Evolutionary conservation across 2,888 invertebrate genomes (phyloP), one percentile per base, ranked within the genome.

Genomic region (Iphiclides podalirius): DNA sequence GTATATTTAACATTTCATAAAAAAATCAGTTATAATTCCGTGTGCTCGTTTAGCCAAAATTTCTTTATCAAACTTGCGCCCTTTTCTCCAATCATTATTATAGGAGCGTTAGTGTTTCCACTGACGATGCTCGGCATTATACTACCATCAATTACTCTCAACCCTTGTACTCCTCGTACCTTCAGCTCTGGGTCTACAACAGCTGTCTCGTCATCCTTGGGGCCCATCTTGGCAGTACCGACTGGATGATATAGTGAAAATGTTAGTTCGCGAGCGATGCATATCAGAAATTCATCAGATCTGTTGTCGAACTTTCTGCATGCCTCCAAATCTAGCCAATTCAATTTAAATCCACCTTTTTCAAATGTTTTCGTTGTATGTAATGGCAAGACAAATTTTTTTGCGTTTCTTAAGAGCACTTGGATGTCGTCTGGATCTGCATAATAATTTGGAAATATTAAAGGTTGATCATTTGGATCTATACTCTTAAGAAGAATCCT

Each of bases 191-290:
- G 54, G 12, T 52, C 50, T 11, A 57, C 17, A 4, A 57, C 57
- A 26, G 54, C 52, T 8, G 47, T 46, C 2, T 12, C 35, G 37
- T 52, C 57, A 6, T 50, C 60, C 1, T 63, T 61, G 0, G 90
- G 86, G 2, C 92, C 93, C 93, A 93, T 93, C 71, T 88, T 92
- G 0, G 84, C 84, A 0, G 92, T 91, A 40, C 94, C 91, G 1
- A 90, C 90, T 0, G 94, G 94, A 75, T 95, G 95, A 61, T 94
- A 95, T 33, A 94, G 90, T 0, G 82, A 76, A 52, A 77, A 71
- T 1, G 81, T 79, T 23, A 78, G 37, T 52, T 75, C 38, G 17
- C 43, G 52, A 2, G 48, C 41, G 20, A 50, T 36, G 23, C 55
- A 55, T 11, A 14, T 42, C 34, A 53, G 11, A 33, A 37, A 52